These are phyloP conservation scores for Carpatolechia fugitivella DNA, from an alignment of 2,888 invertebrate genomes.

Conservation along the genomic window DNA sequence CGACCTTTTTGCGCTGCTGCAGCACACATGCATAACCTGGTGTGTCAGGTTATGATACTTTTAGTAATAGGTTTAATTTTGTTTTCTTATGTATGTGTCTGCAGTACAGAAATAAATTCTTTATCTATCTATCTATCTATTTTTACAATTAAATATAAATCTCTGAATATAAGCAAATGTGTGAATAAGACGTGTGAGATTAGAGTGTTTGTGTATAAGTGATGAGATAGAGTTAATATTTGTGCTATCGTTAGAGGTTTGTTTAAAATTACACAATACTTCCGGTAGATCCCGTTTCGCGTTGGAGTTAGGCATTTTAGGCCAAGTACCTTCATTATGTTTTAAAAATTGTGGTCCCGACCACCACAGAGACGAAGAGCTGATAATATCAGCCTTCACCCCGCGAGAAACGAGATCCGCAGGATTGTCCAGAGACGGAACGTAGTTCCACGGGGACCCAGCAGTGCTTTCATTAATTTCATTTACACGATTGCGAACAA, in stretches of 20 bases:
- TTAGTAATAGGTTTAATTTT: no score
- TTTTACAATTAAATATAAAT: not conserved
- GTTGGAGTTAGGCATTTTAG: not conserved
- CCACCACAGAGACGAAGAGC: not conserved
- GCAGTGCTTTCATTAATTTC: not conserved
- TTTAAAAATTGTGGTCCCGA: not conserved
- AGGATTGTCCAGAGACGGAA: constrained; percentile 1
- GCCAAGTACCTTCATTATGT: not conserved
- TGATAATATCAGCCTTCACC: constrained; percentile 11
- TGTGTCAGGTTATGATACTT: no score
- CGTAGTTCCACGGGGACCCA: not conserved
- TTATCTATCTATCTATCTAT: no score
- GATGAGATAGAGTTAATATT: not conserved
- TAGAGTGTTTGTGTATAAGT: not conserved
- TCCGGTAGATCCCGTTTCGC: not conserved
- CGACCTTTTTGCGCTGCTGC: no score
- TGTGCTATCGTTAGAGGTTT: not conserved
- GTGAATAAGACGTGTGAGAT: not conserved
- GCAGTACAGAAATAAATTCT: no score
- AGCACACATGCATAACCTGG: no score
- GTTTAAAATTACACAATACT: not conserved
- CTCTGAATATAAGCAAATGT: not conserved
- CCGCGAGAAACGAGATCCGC: constrained; percentile 22
- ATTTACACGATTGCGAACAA: not conserved
- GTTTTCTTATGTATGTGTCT: no score